These are phyloP conservation scores for Aproaerema taeniolella DNA, from an alignment of 2,888 invertebrate genomes.

Conservation along the genomic window DNA sequence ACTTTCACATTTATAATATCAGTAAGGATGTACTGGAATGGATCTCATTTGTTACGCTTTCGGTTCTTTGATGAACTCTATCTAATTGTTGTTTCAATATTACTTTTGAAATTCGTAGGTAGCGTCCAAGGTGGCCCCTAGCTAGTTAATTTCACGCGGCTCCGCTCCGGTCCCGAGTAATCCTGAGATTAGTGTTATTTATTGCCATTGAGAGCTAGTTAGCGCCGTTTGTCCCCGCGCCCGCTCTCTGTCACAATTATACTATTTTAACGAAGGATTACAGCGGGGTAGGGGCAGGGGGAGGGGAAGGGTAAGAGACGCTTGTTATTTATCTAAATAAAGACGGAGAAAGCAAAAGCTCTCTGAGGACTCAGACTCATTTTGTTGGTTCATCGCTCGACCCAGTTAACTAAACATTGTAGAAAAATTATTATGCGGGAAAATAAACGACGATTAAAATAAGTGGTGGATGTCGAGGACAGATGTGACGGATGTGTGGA, in stretches of 20 bases:
- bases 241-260: slow-evolving; percentile 23
- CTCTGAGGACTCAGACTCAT: not conserved
- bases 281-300: not conserved
- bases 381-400: not conserved
- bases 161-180: slow-evolving; percentile 26
- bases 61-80: not conserved
- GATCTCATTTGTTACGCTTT: no score
- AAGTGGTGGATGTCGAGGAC: not conserved
- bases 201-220: slow-evolving; percentile 31
- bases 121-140: slow-evolving; percentile 1
- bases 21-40: no score
- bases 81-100: not conserved
- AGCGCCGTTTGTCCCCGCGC: slow-evolving; percentile 27
- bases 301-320: not conserved
- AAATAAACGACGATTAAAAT: slow-evolving; percentile 2
- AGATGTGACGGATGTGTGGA: not conserved
- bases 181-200: slow-evolving; percentile 38
- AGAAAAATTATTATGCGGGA: not conserved
- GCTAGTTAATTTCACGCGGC: slow-evolving; percentile 37
- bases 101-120: no score
- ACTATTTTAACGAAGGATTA: slow-evolving; percentile 21
- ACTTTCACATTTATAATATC: no score
- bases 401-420: slow-evolving; percentile 3
- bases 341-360: not conserved
- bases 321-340: slow-evolving; percentile 12